Evolutionary conservation across 2,113 vertebrate species (phyloP), one percentile per base, ranked within the genome.

Genomic region (Forbesichthys agassizii): DNA sequence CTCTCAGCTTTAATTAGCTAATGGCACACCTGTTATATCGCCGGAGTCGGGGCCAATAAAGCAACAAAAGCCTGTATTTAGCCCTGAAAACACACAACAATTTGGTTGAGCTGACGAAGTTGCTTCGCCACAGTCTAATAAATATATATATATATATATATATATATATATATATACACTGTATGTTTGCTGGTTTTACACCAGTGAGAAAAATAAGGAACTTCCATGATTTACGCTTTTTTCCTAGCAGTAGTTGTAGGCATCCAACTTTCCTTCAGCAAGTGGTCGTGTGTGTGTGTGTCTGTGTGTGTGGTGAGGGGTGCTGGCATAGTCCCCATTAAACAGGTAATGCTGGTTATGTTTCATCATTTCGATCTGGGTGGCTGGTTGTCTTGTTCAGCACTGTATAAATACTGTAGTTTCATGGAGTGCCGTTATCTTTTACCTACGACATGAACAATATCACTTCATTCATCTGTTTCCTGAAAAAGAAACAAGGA

Each of bases 1-100:
- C 82, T 73, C 73, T 74, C 33, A 51, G 61, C 85, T 91, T 91
- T 90, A 91, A 93, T 93, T 90, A 92, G 89, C 89, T 93, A 91
- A 91, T 90, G 87, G 88, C 56, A 14, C 79, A 52, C n/a, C 66
- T 57, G 77, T 84, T 85, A 89, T 86, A 88, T 89, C 86, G 88
- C 74, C 80, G 81, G 83, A 72, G 56, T 83, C 79, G 79, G 85
- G 86, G 86, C 77, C 82, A 84, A 91, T 86, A 85, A 84, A 79
- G 87, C 84, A 27, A 89, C 84, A 89, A 90, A 90, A 88, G 86
- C 78, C 76, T 88, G 87, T 74, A 81, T 91, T 91, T 87, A 90
- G 66, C 27, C 71, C 61, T 61, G 73, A 79, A 81, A 85, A 83
- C 78, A 78, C 83, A 75, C 73, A 51, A 64, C 77, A 75, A 81